Percentiles rank a stretch among this genome's conserved stretches.
Evolutionary conservation across 1,140 invertebrate species (phyloP).

Genomic region (Atopsyche davidsoni): DNA sequence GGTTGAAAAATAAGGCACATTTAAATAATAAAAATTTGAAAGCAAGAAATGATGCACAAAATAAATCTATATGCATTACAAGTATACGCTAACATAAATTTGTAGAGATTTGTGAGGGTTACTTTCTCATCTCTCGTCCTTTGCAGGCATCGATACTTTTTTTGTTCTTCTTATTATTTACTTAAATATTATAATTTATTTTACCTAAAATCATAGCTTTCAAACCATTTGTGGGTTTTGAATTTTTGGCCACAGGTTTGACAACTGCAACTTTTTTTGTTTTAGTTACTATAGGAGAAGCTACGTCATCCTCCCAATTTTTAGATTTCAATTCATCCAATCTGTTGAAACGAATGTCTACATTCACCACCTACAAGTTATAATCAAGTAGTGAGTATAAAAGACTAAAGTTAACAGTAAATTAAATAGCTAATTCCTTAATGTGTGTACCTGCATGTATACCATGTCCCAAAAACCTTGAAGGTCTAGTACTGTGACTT

Average conservation of each 20-base stretch:
- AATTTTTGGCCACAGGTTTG: slow-evolving; percentile 8
- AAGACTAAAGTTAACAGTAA: not conserved
- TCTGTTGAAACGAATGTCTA: slow-evolving; percentile 50
- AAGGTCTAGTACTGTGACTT: slow-evolving; percentile 57
- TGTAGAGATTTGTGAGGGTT: too few relatives aligned
- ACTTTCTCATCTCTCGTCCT: too few relatives aligned
- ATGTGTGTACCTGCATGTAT: slow-evolving; percentile 51
- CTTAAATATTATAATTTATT: too few relatives aligned
- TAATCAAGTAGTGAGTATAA: not conserved
- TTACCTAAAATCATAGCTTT: slow-evolving; percentile 27
- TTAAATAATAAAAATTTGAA: too few relatives aligned
- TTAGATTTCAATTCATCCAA: slow-evolving; percentile 44
- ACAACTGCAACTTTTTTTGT: slow-evolving; percentile 5
- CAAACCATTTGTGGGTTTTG: slow-evolving; percentile 16
- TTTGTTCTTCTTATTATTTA: too few relatives aligned
- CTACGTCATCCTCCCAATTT: slow-evolving; percentile 45
- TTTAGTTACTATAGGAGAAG: slow-evolving; percentile 1
- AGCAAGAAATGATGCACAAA: too few relatives aligned
- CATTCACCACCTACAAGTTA: slow-evolving; percentile 38
- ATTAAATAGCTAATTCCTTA: slow-evolving; percentile 2
- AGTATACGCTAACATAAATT: too few relatives aligned
- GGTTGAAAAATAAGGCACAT: too few relatives aligned
- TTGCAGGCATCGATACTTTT: too few relatives aligned
- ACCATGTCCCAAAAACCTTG: slow-evolving; percentile 77
- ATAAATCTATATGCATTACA: too few relatives aligned